A percentile compares a stretch with the other conserved stretches of the same genome.
Conservation (phyloP, 1,140 invertebrate species). For the Zaprionus ghesquierei region DNA sequence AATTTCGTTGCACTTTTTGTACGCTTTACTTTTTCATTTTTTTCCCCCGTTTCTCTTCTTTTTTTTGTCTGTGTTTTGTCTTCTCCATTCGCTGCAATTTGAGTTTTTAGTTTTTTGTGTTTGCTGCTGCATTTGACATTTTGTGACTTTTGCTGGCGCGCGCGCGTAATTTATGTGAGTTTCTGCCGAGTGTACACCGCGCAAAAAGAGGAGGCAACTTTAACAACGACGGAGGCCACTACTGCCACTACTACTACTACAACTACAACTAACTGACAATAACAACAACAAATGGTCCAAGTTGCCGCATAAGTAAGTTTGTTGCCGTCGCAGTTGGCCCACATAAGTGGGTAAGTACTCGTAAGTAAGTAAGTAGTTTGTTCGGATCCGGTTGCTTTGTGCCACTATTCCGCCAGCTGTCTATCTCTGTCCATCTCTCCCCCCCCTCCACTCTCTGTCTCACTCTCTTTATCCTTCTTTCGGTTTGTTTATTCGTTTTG, state of each 20-base stretch:
- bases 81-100: slow-evolving; percentile 52
- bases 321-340: slow-evolving; percentile 37
- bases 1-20: slow-evolving; percentile 8
- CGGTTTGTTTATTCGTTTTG: background rate
- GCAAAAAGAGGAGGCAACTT: slow-evolving; percentile 37
- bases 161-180: slow-evolving; percentile 77
- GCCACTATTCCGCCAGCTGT: background rate
- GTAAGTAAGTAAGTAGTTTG: slow-evolving; percentile 57
- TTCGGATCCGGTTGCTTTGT: slow-evolving; percentile 16
- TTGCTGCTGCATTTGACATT: slow-evolving; percentile 75
- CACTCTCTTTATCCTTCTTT: background rate
- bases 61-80: slow-evolving; percentile 3
- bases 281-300: slow-evolving; percentile 50
- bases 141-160: slow-evolving; percentile 70
- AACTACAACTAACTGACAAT: slow-evolving; percentile 10
- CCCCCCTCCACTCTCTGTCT: background rate
- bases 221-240: slow-evolving; percentile 40
- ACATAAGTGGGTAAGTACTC: slow-evolving; percentile 67
- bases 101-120: slow-evolving; percentile 41
- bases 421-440: background rate
- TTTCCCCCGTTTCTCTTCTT: slow-evolving; percentile 1
- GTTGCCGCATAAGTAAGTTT: slow-evolving; percentile 71
- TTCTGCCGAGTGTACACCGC: slow-evolving; percentile 47
- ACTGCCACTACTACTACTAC: slow-evolving; percentile 21
- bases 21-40: background rate